These are phyloP conservation scores for Athetis lepigone DNA, from an alignment of 2,888 invertebrate genomes.

Conservation along the genomic window DNA sequence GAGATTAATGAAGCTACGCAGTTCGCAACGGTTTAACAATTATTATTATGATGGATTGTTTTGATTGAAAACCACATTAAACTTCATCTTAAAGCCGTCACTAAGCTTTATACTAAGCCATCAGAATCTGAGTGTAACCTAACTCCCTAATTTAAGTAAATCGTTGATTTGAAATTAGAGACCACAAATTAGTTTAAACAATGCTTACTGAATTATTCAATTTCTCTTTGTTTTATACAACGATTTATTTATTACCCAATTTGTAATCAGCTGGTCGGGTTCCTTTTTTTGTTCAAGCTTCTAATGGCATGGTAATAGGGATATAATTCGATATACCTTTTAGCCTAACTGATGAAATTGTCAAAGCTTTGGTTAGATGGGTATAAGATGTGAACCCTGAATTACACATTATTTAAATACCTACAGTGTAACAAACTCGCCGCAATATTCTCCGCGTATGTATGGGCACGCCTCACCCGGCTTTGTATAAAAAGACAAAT, in stretches of 20 bases:
- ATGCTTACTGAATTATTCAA: conserved; percentile 19
- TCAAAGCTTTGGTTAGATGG: conserved; percentile 38
- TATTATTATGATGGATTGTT: conserved; percentile 10
- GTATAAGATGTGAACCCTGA: conserved; percentile 30
- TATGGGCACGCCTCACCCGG: conserved; percentile 58
- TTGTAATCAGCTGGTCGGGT: conserved; percentile 16
- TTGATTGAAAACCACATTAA: conserved; percentile 19
- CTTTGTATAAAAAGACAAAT: conserved; percentile 64
- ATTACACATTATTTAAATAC: conserved; percentile 50
- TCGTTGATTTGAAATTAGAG: conserved; percentile 25
- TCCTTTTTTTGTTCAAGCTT: conserved; percentile 18
- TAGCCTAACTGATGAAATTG: conserved; percentile 24
- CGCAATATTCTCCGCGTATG: conserved; percentile 59
- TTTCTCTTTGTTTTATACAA: conserved; percentile 2
- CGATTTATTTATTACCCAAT: conserved; percentile 24
- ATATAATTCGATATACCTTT: conserved; percentile 23
- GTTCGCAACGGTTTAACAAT: conserved; percentile 5
- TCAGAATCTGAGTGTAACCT: background rate
- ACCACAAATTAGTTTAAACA: conserved; percentile 19
- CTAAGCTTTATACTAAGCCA: conserved; percentile 2
- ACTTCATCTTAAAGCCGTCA: conserved; percentile 3
- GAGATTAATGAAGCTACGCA: conserved; percentile 20
- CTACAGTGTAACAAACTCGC: conserved; percentile 43
- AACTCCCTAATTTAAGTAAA: background rate
- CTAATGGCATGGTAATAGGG: conserved; percentile 5